Evolutionary conservation across 2,888 invertebrate genomes (phyloP).

Genomic region (Trissonchulus sp.): DNA sequence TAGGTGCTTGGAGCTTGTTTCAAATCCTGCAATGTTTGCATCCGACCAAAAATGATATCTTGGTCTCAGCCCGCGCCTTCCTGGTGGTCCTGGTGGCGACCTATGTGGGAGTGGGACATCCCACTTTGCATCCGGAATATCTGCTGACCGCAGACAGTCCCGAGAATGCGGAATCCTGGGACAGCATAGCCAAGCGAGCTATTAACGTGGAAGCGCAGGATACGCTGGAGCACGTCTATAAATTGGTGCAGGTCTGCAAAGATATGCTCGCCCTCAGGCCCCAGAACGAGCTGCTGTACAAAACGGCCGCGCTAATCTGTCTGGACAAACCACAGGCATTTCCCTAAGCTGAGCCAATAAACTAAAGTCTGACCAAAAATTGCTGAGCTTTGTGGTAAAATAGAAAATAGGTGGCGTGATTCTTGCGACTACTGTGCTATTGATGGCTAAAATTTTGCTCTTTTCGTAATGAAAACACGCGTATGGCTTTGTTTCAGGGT

Average conservation of each 20-base stretch:
- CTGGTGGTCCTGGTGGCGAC: not conserved
- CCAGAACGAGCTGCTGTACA: constrained; percentile 23
- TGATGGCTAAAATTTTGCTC: too few species aligned
- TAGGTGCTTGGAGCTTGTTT: constrained; percentile 3
- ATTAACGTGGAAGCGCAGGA: not conserved
- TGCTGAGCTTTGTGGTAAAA: too few species aligned
- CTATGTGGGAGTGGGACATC: not conserved
- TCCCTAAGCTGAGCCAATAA: too few species aligned
- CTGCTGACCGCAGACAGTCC: not conserved
- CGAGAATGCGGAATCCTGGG: too few species aligned
- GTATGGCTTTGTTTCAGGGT: too few species aligned
- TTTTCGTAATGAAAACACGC: too few species aligned
- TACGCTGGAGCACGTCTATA: constrained; percentile 4
- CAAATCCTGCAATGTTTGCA: not conserved
- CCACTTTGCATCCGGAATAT: not conserved
- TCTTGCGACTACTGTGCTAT: too few species aligned
- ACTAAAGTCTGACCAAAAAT: too few species aligned
- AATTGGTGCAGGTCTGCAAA: constrained; percentile 18
- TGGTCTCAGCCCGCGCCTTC: not conserved
- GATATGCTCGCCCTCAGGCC: not conserved
- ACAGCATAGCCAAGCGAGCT: not conserved
- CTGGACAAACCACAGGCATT: not conserved
- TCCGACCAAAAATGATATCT: not conserved
- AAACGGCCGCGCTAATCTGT: constrained; percentile 6
- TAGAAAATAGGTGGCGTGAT: too few species aligned